phyloP scores from a whole-genome alignment of 2,113 vertebrate genomes.

The Trinectes maculatus region DNA sequence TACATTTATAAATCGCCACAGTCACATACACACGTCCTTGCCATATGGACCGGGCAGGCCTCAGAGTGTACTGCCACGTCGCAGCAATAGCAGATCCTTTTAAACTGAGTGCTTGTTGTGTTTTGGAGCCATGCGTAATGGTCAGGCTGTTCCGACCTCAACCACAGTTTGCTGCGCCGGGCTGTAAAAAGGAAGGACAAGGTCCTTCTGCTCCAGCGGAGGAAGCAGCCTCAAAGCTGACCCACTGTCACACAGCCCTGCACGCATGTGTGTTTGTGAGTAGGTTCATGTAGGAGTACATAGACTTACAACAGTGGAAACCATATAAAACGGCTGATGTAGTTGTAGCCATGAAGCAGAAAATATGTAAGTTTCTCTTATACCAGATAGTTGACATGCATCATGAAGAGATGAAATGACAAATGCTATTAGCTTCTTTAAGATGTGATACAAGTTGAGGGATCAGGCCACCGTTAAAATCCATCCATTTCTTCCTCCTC shows the following conservation, averaged over 20 bases:
- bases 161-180: conserved; percentile 57
- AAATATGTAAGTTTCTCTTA: too few species aligned
- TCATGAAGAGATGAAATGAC: conserved; percentile 14
- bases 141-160: conserved; percentile 67
- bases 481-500: conserved; percentile 16
- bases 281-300: neutral
- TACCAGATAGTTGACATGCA: too few species aligned
- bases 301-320: too few species aligned
- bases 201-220: conserved; percentile 12
- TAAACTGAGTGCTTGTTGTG: conserved; percentile 51
- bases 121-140: conserved; percentile 59
- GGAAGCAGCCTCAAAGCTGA: conserved; percentile 34
- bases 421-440: conserved; percentile 42
- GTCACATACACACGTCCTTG: neutral
- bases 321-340: too few species aligned
- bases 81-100: conserved; percentile 44
- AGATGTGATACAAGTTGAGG: conserved; percentile 37
- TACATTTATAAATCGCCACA: neutral
- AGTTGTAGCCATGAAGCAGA: too few species aligned
- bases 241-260: conserved; percentile 19
- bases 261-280: conserved; percentile 12
- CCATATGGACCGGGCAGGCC: conserved; percentile 10
- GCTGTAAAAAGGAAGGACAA: conserved; percentile 23
- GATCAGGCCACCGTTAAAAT: conserved; percentile 32
- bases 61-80: conserved; percentile 63